Percentiles rank a stretch among this genome's conserved stretches.
phyloP scores from a whole-genome alignment of 2,113 vertebrate species.

The Leptobrachium ailaonicum region DNA sequence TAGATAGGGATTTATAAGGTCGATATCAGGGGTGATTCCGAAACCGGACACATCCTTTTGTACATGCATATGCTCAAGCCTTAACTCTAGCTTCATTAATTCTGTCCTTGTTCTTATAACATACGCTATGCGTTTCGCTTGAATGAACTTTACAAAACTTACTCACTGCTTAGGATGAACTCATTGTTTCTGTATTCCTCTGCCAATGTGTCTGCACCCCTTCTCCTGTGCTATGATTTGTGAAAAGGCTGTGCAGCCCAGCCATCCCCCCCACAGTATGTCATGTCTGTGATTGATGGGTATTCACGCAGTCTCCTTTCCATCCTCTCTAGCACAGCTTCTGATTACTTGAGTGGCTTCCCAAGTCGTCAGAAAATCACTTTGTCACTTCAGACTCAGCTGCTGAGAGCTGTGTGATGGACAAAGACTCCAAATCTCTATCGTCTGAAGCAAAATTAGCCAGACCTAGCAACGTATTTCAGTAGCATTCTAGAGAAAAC shows the following conservation, averaged over 20 bases:
- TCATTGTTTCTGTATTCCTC: constrained; percentile 6
- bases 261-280: neutral
- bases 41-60: no score
- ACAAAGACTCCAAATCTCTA: neutral
- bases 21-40: no score
- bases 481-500: neutral
- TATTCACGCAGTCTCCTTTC: neutral
- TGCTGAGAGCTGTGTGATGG: neutral
- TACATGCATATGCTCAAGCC: no score
- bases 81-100: no score
- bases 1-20: no score
- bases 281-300: constrained; percentile 19
- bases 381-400: constrained; percentile 16
- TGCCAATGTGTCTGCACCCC: constrained; percentile 8
- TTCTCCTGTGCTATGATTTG: constrained; percentile 7
- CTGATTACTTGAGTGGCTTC: constrained; percentile 20
- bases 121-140: no score
- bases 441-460: neutral
- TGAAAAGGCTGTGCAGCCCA: neutral
- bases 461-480: neutral
- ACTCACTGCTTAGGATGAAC: constrained; percentile 1
- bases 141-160: neutral
- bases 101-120: no score
- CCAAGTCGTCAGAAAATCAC: constrained; percentile 31
- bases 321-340: neutral